Percentiles rank a stretch among this genome's conserved stretches.
These are phyloP conservation scores for Aphidius gifuensis DNA, from an alignment of 1,140 invertebrate species.

Conservation along the genomic window DNA sequence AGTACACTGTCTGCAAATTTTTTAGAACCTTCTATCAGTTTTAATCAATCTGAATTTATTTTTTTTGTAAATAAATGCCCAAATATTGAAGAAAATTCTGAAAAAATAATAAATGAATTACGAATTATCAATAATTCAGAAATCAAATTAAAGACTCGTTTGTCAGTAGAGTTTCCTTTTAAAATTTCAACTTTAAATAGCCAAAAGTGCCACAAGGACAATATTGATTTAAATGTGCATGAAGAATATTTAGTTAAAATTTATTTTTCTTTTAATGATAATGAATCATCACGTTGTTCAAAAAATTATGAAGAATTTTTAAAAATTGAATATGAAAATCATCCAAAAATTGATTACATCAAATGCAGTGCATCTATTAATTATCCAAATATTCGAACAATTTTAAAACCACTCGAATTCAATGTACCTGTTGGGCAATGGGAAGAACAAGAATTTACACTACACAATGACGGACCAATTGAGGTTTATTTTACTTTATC, in stretches of 20 bases:
- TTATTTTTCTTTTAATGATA: conserved; percentile 28
- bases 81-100: conserved; percentile 13
- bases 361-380: conserved; percentile 48
- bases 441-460: conserved; percentile 35
- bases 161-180: conserved; percentile 35
- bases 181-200: conserved; percentile 25
- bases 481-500: conserved; percentile 46
- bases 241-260: conserved; percentile 22
- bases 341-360: conserved; percentile 40
- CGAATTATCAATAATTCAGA: conserved; percentile 35
- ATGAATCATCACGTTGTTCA: conserved; percentile 24
- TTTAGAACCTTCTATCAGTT: conserved; percentile 33
- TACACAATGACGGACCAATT: conserved; percentile 54
- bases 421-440: conserved; percentile 40
- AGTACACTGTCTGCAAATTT: conserved; percentile 35
- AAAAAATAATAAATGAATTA: conserved; percentile 32
- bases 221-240: conserved; percentile 27
- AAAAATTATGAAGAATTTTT: conserved; percentile 25
- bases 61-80: conserved; percentile 33
- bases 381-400: conserved; percentile 49
- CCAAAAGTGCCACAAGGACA: conserved; percentile 18
- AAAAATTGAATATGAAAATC: conserved; percentile 35
- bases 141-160: conserved; percentile 28
- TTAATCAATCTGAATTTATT: conserved; percentile 33
- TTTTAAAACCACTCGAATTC: conserved; percentile 42